A percentile compares a stretch with the other conserved stretches of the same genome.
Conservation (phyloP, 2,888 invertebrate species). For the Ectemnius cavifrons region DNA sequence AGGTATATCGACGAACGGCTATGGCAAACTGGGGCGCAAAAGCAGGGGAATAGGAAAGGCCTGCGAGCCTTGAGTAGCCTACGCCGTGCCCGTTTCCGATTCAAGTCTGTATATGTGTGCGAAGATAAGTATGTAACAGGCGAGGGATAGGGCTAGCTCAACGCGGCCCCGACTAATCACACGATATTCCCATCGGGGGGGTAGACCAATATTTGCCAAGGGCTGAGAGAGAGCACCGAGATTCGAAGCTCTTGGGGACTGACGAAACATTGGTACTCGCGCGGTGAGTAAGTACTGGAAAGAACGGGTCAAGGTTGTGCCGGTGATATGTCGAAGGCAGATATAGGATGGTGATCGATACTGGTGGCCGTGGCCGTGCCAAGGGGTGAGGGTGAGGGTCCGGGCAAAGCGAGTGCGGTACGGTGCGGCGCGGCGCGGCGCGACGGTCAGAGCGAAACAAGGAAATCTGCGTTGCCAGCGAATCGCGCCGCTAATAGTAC, state of each 20-base stretch:
- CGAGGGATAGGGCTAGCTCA: too few relatives aligned
- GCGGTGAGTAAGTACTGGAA: conserved; percentile 31
- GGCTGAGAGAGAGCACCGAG: background rate
- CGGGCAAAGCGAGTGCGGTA: too few relatives aligned
- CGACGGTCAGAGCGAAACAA: conserved; percentile 23
- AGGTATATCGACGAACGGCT: conserved; percentile 8
- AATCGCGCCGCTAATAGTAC: conserved; percentile 39
- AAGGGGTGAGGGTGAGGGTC: conserved; percentile 17
- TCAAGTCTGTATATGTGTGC: too few relatives aligned
- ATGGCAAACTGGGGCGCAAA: conserved; percentile 28
- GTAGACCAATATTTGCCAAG: too few relatives aligned
- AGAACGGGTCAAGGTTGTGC: conserved; percentile 61
- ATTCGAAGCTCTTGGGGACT: background rate
- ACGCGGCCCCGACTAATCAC: too few relatives aligned
- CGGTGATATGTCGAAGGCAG: conserved; percentile 37
- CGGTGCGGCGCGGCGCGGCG: too few relatives aligned
- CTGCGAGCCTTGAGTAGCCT: background rate
- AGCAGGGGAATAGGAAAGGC: conserved; percentile 1
- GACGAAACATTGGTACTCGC: conserved; percentile 5
- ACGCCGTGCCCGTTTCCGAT: too few relatives aligned
- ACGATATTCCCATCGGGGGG: too few relatives aligned
- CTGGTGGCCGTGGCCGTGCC: conserved; percentile 41
- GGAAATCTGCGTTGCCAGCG: conserved; percentile 47
- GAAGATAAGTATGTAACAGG: too few relatives aligned
- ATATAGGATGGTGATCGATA: conserved; percentile 52